phyloP scores from a whole-genome alignment of 2,888 invertebrate genomes.

The Pyrochroa serraticornis region DNA sequence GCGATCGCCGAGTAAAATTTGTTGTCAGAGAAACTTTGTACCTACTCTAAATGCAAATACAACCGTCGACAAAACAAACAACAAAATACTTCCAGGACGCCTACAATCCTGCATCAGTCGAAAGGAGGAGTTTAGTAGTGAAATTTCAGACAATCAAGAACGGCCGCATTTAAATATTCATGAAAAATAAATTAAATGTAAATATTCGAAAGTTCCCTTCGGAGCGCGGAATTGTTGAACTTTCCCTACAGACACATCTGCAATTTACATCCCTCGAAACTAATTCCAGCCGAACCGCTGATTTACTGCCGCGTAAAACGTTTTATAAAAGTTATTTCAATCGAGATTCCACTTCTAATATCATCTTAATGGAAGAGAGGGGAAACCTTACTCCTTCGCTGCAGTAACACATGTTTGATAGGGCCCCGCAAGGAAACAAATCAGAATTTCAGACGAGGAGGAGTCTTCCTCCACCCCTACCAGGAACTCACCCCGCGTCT shows the following conservation, averaged over 20 bases:
- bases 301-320: constrained; percentile 46
- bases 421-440: constrained; percentile 13
- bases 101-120: constrained; percentile 22
- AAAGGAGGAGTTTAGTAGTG: constrained; percentile 21
- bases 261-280: constrained; percentile 47
- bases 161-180: constrained; percentile 43
- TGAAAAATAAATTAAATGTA: constrained; percentile 47
- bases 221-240: constrained; percentile 21
- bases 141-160: constrained; percentile 36
- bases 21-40: constrained; percentile 54
- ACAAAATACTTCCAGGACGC: constrained; percentile 41
- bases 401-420: constrained; percentile 45
- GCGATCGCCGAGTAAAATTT: constrained; percentile 45
- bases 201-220: constrained; percentile 33
- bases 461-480: too few species aligned
- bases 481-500: neutral
- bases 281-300: constrained; percentile 45
- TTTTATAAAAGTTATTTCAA: constrained; percentile 50
- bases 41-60: constrained; percentile 57
- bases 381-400: constrained; percentile 25
- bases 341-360: constrained; percentile 47
- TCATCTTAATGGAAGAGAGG: constrained; percentile 42
- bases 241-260: constrained; percentile 41
- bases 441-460: constrained; percentile 2
- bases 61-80: constrained; percentile 48